These are phyloP conservation scores for Trachelus troglodyta DNA, from an alignment of 2,888 invertebrate species.

Conservation along the genomic window DNA sequence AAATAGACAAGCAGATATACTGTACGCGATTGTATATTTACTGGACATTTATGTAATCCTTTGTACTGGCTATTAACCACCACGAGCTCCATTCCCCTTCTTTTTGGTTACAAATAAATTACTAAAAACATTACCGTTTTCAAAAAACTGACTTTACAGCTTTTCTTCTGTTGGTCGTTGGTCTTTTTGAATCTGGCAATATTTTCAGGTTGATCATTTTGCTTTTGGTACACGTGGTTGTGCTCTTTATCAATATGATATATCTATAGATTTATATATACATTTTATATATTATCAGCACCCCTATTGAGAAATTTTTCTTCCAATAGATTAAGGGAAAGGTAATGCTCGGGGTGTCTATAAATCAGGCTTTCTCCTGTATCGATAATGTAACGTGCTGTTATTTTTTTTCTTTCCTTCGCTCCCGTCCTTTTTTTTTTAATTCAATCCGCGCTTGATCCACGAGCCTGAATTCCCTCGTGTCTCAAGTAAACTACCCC, in stretches of 20 bases:
- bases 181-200: no score
- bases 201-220: not conserved
- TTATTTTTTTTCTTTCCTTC: not conserved
- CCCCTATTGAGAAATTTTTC: not conserved
- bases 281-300: no score
- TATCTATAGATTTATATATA: no score
- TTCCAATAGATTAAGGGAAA: not conserved
- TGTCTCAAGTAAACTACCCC: not conserved
- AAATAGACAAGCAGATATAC: no score
- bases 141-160: not conserved
- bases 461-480: not conserved
- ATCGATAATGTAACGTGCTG: not conserved
- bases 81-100: no score
- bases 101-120: not conserved
- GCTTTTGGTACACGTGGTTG: not conserved
- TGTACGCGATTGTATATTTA: no score
- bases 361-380: constrained; percentile 2
- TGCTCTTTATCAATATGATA: not conserved
- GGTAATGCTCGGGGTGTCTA: not conserved
- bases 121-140: not conserved
- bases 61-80: no score
- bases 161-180: no score
- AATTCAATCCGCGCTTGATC: constrained; percentile 1
- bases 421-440: not conserved
- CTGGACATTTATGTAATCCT: no score